Evolutionary conservation across 2,797 vertebrate species (phyloP).

Genomic region (Gadopsis bispinosus): DNA sequence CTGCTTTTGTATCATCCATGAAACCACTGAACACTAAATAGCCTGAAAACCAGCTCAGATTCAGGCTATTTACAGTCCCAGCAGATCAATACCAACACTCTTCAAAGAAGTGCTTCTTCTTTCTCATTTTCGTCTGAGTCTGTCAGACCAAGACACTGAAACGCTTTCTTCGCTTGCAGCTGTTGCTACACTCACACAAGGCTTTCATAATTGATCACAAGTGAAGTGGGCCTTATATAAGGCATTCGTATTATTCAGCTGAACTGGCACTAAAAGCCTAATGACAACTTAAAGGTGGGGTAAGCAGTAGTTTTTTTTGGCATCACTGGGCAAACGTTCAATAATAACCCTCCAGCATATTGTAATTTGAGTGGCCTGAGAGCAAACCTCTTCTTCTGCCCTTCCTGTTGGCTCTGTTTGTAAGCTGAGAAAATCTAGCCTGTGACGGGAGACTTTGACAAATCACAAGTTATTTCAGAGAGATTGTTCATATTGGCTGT

Average conservation of each 20-base stretch:
- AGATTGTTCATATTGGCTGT: too few species aligned
- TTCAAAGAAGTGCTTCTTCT: conserved; percentile 62
- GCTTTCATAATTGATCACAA: conserved; percentile 82
- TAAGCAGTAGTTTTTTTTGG: too few species aligned
- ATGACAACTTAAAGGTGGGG: conserved; percentile 41
- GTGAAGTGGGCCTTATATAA: conserved; percentile 77
- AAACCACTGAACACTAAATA: conserved; percentile 59
- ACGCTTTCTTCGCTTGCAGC: conserved; percentile 65
- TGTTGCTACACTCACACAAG: conserved; percentile 63
- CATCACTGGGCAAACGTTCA: too few species aligned
- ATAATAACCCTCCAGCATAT: too few species aligned
- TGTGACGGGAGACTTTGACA: too few species aligned
- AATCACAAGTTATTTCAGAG: too few species aligned
- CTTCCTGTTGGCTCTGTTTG: too few species aligned
- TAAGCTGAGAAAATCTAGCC: too few species aligned
- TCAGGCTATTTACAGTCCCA: conserved; percentile 72
- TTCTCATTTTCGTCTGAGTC: conserved; percentile 63
- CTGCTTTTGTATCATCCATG: conserved; percentile 55
- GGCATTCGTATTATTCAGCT: conserved; percentile 77
- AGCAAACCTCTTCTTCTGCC: too few species aligned
- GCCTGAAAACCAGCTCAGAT: conserved; percentile 57
- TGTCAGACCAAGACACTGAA: conserved; percentile 69
- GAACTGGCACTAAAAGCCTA: conserved; percentile 64
- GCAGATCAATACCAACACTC: conserved; percentile 72
- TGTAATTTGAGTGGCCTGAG: too few species aligned